Evolutionary conservation across 1,140 invertebrate species (phyloP).

Genomic region (Drosophila insularis): DNA sequence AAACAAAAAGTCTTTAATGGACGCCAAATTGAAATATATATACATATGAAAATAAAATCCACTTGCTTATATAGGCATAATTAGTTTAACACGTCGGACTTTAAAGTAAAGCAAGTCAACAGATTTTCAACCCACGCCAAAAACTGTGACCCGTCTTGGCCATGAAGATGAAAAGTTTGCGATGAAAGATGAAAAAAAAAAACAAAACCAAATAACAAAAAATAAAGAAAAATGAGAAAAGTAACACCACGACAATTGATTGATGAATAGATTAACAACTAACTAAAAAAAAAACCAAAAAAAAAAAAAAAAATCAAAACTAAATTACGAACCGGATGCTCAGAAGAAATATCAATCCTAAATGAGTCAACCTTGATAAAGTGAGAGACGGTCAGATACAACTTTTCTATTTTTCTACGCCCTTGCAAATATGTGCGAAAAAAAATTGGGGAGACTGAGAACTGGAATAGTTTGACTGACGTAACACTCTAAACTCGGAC

Average conservation of each 20-base stretch:
- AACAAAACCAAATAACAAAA: too few species aligned
- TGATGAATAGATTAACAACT: constrained; percentile 65
- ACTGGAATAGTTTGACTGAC: too few species aligned
- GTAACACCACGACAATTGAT: constrained; percentile 22
- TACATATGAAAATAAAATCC: constrained; percentile 12
- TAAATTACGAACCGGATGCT: constrained; percentile 50
- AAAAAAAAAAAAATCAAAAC: constrained; percentile 10
- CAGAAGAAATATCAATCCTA: constrained; percentile 35
- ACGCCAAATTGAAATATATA: constrained; percentile 52
- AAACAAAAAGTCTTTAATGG: constrained; percentile 51
- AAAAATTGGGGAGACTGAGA: too few species aligned
- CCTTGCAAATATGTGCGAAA: too few species aligned
- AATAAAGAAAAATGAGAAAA: constrained; percentile 30
- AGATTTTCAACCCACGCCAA: constrained; percentile 4
- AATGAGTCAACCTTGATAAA: constrained; percentile 46
- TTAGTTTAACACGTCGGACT: constrained; percentile 48
- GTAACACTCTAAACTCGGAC: too few species aligned
- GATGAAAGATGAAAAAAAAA: constrained; percentile 16
- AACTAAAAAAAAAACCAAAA: constrained; percentile 36
- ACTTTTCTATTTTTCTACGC: too few species aligned
- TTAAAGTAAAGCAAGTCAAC: constrained; percentile 9
- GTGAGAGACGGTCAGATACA: too few species aligned
- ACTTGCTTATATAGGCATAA: constrained; percentile 62
- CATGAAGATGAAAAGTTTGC: constrained; percentile 40
- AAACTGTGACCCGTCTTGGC: constrained; percentile 27